A percentile compares a stretch with the other conserved stretches of the same genome.
Evolutionary conservation across 2,113 vertebrate species (phyloP).

Genomic region (Ceratotherium simum): DNA sequence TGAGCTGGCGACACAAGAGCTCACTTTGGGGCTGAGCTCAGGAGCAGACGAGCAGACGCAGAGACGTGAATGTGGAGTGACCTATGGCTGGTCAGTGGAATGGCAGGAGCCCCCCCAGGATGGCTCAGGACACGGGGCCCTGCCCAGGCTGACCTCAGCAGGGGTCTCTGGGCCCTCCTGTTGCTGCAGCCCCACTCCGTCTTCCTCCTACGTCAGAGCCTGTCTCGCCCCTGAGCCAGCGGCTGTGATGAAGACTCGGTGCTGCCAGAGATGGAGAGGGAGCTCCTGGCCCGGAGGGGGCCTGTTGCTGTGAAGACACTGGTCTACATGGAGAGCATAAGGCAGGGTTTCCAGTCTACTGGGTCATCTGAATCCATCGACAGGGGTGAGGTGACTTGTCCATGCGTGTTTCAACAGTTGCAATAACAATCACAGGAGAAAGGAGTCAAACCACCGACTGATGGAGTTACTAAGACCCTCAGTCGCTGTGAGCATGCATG

Average conservation of each 20-base stretch:
- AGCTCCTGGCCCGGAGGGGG: not conserved
- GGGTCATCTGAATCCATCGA: too few species aligned
- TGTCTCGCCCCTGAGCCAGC: fast-evolving
- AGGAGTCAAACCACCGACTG: not conserved
- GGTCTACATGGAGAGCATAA: not conserved
- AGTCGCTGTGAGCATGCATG: not conserved
- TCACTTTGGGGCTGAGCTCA: not conserved
- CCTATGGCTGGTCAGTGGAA: fast-evolving
- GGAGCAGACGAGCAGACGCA: not conserved
- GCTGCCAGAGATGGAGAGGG: not conserved
- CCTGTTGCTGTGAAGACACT: not conserved
- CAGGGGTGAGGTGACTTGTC: not conserved
- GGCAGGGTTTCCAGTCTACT: not conserved
- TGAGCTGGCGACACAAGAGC: fast-evolving
- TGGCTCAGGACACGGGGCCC: not conserved
- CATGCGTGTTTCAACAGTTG: not conserved
- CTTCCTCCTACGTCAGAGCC: not conserved
- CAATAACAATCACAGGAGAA: not conserved
- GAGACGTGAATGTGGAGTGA: fast-evolving
- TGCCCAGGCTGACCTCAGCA: too few species aligned
- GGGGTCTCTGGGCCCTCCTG: not conserved
- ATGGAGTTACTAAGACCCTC: not conserved
- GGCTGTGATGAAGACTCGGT: not conserved
- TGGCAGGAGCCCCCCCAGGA: too few species aligned
- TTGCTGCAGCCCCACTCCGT: not conserved